These are phyloP conservation scores for Drosophila gunungcola DNA, from an alignment of 1,140 invertebrate genomes.

Conservation along the genomic window DNA sequence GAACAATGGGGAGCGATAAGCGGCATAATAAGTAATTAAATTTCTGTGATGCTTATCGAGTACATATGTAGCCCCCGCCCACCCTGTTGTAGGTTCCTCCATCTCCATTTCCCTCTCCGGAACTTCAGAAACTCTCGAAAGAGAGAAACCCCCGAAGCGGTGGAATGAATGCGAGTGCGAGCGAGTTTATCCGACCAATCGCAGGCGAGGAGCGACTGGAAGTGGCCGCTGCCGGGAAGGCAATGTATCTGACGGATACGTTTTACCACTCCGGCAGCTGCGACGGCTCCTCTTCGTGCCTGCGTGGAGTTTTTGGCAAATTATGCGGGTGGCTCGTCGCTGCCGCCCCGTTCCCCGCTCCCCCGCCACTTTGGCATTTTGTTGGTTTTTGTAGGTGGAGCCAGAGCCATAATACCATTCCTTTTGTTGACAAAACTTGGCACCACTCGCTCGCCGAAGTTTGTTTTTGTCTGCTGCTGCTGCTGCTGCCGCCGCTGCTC, in stretches of 20 bases:
- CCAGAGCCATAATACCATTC: constrained; percentile 57
- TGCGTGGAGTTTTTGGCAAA: constrained; percentile 76
- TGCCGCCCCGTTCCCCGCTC: constrained; percentile 13
- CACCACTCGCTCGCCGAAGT: constrained; percentile 52
- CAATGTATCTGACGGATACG: constrained; percentile 54
- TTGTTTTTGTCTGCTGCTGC: constrained; percentile 50
- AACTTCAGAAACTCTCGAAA: constrained; percentile 46
- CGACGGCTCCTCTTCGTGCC: constrained; percentile 52
- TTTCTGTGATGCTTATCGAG: constrained; percentile 64
- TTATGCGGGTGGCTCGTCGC: constrained; percentile 71
- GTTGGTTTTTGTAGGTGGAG: constrained; percentile 81
- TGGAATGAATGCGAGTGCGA: constrained; percentile 12
- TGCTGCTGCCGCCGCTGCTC: constrained; percentile 35
- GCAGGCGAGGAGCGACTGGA: constrained; percentile 45
- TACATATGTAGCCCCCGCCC: constrained; percentile 3
- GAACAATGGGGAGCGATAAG: constrained; percentile 61
- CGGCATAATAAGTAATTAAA: constrained; percentile 71
- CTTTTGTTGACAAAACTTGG: constrained; percentile 78
- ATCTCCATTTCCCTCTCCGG: not conserved
- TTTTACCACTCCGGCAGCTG: constrained; percentile 58
- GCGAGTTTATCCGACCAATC: constrained; percentile 77
- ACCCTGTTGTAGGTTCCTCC: not conserved
- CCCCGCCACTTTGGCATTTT: constrained; percentile 29
- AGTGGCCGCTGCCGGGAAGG: constrained; percentile 47
- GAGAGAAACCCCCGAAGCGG: constrained; percentile 1